Percentiles rank a stretch among this genome's conserved stretches.
phyloP scores from a whole-genome alignment of 64 coral and sea anemone species.

The Montipora capricornis region DNA sequence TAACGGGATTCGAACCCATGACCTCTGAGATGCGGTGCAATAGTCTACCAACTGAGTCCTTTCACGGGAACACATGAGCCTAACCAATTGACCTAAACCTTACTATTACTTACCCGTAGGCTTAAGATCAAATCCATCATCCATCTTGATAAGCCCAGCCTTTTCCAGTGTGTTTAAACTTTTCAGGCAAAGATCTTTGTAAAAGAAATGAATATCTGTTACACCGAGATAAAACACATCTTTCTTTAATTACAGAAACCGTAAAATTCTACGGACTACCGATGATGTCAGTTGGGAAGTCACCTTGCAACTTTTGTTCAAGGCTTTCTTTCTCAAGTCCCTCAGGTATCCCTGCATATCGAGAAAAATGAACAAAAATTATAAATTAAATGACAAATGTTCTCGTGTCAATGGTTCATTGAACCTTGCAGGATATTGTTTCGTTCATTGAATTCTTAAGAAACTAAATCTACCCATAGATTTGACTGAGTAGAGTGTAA shows the following conservation, averaged over 20 bases:
- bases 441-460: no score
- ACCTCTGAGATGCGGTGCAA: no score
- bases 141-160: conserved; percentile 87
- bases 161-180: conserved; percentile 93
- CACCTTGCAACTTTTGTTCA: conserved; percentile 98
- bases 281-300: no score
- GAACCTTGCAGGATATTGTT: no score
- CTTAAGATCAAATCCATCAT: conserved; percentile 95
- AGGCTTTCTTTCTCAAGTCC: conserved; percentile 83
- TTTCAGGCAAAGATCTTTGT: conserved; percentile 91
- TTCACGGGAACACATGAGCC: no score
- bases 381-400: background rate
- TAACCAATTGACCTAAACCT: background rate
- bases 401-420: no score
- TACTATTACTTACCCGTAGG: conserved; percentile 55
- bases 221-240: no score
- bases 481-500: no score
- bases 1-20: no score
- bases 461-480: no score
- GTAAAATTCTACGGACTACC: background rate
- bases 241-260: no score
- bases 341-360: conserved; percentile 83
- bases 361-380: background rate
- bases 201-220: background rate
- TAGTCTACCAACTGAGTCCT: no score